Percentiles rank a stretch among this genome's conserved stretches.
Conservation (phyloP, 2,888 invertebrate species). For the Monoplex corrugatus region DNA sequence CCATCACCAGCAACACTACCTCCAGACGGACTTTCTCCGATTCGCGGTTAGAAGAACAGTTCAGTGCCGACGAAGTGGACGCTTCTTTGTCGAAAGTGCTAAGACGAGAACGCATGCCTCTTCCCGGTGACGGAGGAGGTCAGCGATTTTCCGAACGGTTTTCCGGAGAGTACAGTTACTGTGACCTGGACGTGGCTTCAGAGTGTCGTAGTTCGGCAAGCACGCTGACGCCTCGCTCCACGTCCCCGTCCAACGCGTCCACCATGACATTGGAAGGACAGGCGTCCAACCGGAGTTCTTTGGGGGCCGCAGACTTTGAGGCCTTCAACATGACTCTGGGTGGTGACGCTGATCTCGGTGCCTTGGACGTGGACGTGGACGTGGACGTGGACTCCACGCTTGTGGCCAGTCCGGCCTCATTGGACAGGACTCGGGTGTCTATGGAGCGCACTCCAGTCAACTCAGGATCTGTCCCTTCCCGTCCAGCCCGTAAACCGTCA, state of each 20-base stretch:
- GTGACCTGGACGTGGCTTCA: conserved; percentile 43
- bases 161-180: conserved; percentile 55
- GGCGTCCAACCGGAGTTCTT: neutral
- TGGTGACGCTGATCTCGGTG: neutral
- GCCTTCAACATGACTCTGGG: neutral
- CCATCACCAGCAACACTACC: too few species aligned
- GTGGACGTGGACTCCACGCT: conserved; percentile 30
- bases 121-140: neutral
- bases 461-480: neutral
- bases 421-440: neutral
- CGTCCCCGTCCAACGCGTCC: conserved; percentile 52
- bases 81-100: neutral
- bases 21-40: neutral
- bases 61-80: neutral
- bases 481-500: neutral
- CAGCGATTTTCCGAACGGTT: conserved; percentile 32
- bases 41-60: neutral
- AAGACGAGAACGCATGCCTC: neutral
- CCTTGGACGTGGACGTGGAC: neutral
- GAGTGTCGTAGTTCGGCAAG: conserved; percentile 48
- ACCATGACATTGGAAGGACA: conserved; percentile 44
- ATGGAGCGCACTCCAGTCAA: conserved; percentile 49
- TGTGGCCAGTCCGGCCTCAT: neutral
- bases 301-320: neutral
- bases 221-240: conserved; percentile 55